Evolutionary conservation across 2,888 invertebrate species (phyloP).

Genomic region (Phaedon cochleariae): DNA sequence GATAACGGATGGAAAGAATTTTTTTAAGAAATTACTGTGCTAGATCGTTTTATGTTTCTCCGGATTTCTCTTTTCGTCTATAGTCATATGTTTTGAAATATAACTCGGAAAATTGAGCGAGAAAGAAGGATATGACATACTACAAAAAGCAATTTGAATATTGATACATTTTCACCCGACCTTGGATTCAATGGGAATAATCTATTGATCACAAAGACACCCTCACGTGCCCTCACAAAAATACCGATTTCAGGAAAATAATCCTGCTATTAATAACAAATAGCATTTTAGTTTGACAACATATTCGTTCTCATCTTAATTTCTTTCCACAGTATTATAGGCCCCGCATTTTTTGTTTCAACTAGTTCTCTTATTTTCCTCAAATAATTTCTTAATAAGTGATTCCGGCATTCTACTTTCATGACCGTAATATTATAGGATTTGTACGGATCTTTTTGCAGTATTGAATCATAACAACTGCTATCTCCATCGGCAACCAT

Average conservation of each 20-base stretch:
- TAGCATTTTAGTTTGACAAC: not conserved
- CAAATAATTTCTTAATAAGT: too few relatives aligned
- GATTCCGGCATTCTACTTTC: too few relatives aligned
- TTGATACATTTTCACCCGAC: not conserved
- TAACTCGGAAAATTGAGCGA: not conserved
- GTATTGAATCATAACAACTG: constrained; percentile 4
- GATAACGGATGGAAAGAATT: not conserved
- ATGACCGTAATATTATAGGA: constrained; percentile 5
- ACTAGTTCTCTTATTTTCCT: constrained; percentile 13
- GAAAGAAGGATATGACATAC: not conserved
- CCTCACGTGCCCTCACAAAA: not conserved
- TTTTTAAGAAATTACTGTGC: constrained; percentile 1
- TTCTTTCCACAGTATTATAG: not conserved
- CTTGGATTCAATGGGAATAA: not conserved
- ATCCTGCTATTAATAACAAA: too few relatives aligned
- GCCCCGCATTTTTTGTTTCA: constrained; percentile 2
- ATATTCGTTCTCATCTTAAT: too few relatives aligned
- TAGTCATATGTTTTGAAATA: not conserved
- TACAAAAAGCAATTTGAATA: not conserved
- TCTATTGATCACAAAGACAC: not conserved
- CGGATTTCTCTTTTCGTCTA: constrained; percentile 5
- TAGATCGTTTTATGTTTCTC: not conserved
- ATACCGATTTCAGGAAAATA: too few relatives aligned
- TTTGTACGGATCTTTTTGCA: constrained; percentile 18
- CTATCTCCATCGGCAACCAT: constrained; percentile 14